A percentile compares a stretch with the other conserved stretches of the same genome.
phyloP scores from a whole-genome alignment of 1,140 invertebrate genomes.

The Penaeus chinensis region DNA sequence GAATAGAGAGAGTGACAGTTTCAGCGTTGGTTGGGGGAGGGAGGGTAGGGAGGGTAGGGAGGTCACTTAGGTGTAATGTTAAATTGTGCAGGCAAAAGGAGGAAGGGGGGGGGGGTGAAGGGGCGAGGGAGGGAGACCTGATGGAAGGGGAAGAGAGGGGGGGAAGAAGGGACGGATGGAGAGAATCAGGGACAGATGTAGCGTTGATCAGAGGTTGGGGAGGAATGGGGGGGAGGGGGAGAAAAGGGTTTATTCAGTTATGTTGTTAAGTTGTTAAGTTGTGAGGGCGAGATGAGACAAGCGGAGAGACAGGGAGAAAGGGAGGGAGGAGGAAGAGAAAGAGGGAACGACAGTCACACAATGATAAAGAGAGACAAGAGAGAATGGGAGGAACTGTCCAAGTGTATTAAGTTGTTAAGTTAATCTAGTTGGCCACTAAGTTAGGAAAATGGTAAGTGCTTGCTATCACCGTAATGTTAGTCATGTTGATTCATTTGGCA shows the following conservation, averaged over 20 bases:
- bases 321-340: constrained; percentile 1
- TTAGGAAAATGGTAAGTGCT: no score
- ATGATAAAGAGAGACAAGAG: neutral
- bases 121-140: neutral
- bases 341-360: neutral
- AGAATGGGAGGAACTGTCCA: neutral
- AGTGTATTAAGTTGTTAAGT: no score
- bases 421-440: no score
- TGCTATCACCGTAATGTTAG: no score
- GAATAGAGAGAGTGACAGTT: no score
- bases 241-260: neutral
- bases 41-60: no score
- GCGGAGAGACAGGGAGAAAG: neutral
- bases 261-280: constrained; percentile 57
- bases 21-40: no score
- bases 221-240: neutral
- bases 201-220: no score
- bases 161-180: neutral
- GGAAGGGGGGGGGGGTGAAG: no score
- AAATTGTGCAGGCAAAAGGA: neutral
- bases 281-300: neutral
- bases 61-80: no score
- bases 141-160: neutral
- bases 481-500: no score
- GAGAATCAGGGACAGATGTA: neutral